Conservation (phyloP, 2,113 vertebrate species). For the Macaca mulatta region DNA sequence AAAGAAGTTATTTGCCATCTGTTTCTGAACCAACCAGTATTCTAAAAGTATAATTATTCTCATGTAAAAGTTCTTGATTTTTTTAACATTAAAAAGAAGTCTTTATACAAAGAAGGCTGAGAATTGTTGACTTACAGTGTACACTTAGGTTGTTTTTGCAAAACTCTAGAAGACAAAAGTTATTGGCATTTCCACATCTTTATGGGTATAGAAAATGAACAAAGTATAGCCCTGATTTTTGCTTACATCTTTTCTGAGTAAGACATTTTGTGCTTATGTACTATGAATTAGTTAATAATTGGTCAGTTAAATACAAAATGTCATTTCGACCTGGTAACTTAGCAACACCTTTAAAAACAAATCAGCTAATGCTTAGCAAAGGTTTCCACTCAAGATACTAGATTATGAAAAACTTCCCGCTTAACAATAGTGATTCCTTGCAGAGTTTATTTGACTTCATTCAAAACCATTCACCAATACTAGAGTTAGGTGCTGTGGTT, state of each 20-base stretch:
- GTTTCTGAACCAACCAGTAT: conserved; percentile 25
- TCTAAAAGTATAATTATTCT: conserved; percentile 4
- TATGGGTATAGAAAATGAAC: neutral
- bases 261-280: neutral
- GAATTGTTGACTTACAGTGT: neutral
- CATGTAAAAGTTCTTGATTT: neutral
- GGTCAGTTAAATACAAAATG: neutral
- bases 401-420: neutral
- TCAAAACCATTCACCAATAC: neutral
- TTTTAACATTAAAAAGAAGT: neutral
- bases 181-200: neutral
- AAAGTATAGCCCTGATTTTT: neutral
- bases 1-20: neutral
- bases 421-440: neutral
- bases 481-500: neutral
- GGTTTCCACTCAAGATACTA: neutral
- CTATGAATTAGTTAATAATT: neutral
- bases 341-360: neutral
- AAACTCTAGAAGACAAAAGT: neutral
- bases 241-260: neutral
- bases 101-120: neutral
- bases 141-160: neutral
- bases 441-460: neutral
- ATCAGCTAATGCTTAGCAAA: neutral
- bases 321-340: neutral